phyloP scores from a whole-genome alignment of 2,113 vertebrate species.

The Eurypyga helias region DNA sequence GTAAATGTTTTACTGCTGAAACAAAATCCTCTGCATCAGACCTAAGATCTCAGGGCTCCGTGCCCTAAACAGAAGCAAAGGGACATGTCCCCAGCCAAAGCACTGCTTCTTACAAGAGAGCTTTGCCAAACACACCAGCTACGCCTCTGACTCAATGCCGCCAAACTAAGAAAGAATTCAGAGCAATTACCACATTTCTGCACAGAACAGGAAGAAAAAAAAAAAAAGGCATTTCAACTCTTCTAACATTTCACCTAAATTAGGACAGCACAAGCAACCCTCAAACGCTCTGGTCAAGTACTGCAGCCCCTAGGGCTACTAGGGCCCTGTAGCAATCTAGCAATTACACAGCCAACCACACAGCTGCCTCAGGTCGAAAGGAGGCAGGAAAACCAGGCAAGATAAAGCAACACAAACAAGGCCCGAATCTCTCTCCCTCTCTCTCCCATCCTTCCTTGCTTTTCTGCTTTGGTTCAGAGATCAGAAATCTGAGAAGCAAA shows the following conservation, averaged over 20 bases:
- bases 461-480: neutral
- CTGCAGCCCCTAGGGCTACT: neutral
- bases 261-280: neutral
- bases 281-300: conserved; percentile 30
- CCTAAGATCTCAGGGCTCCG: neutral
- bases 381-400: conserved; percentile 9
- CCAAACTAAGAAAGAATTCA: conserved; percentile 1
- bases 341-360: conserved; percentile 29
- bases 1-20: neutral
- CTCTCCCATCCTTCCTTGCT: neutral
- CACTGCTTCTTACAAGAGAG: neutral
- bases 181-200: conserved; percentile 12
- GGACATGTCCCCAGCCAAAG: neutral
- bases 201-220: neutral
- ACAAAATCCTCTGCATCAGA: neutral
- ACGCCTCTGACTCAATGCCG: conserved; percentile 29
- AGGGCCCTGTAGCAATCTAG: neutral
- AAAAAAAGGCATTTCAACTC: neutral
- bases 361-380: neutral
- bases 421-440: neutral
- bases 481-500: neutral
- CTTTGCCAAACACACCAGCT: conserved; percentile 10
- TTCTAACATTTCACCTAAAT: conserved; percentile 52
- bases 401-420: neutral
- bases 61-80: neutral